Evolutionary conservation across 64 coral and sea anemone genomes (phyloP), one percentile per base, ranked within the genome.

Genomic region (Acropora tenuis): DNA sequence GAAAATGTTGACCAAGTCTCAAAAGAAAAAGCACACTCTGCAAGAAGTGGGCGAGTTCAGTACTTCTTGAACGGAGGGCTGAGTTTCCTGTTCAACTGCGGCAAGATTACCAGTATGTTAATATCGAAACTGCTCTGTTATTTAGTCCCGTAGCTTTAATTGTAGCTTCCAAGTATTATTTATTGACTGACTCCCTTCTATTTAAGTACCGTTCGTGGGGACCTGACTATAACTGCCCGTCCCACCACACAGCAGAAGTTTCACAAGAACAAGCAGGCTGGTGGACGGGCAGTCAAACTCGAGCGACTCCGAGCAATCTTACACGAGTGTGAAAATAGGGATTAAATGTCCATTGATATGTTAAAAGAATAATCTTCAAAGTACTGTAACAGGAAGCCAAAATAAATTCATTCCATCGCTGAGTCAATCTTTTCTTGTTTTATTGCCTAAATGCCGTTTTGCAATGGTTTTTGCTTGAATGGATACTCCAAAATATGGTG

Each of bases 31-130:
- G 41, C 78, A 88, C 43, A 58, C 73, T 76, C 47, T 88, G 18
- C 41, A 74, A 57, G 87, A 77, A 58, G 75, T 88, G 87, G 87
- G 18, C 47, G 87, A n/a, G 87, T 88, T 74, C 87, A 88, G 48
- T 88, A 88, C 48, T 88, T 88, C 50, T 46, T 88, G 42, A 88
- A 88, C 58, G 50, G 50, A 60, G 66, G 45, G 69, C 43, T 86
- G 66, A 44, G 19, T 18, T 46, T 46, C 18, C 46, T 68, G 47
- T 43, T 86, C 45, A 67, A 69, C 8, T 75, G 73, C 41, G 73
- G 73, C 73, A 75, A 75, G 43, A 75, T 75, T 43, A 42, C 41
- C 30, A 75, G 42, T 44, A 75, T 75, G 73, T 45, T 73, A 41
- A 73, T 15, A 73, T 73, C 69, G 40, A 73, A 40, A 73, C 69